Evolutionary conservation across 2,113 vertebrate species (phyloP).

Genomic region (Cyanistes caeruleus): DNA sequence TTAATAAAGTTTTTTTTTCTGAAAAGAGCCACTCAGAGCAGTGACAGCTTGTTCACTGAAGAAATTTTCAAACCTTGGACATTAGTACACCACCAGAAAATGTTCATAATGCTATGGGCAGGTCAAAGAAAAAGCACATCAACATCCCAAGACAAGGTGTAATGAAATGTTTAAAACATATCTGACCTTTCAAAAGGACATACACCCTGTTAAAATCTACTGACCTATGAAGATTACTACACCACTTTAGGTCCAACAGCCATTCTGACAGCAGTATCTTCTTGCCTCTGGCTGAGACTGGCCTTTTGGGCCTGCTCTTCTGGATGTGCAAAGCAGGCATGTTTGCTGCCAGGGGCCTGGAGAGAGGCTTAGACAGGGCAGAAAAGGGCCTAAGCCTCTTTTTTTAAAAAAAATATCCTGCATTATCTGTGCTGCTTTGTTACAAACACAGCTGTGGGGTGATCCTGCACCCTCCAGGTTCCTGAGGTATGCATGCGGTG

Average conservation of each 20-base stretch:
- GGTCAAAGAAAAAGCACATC: not conserved
- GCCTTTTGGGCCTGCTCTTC: conserved; percentile 37
- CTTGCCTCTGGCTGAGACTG: conserved; percentile 32
- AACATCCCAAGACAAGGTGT: not conserved
- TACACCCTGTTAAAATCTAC: conserved; percentile 33
- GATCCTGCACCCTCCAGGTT: not conserved
- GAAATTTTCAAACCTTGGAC: not conserved
- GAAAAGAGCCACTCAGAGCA: not conserved
- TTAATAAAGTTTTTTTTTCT: not conserved
- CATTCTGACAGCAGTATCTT: not conserved
- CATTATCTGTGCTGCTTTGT: not conserved
- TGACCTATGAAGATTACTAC: conserved; percentile 36
- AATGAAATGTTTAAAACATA: conserved; percentile 54
- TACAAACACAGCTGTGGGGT: not conserved
- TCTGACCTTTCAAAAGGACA: conserved; percentile 63
- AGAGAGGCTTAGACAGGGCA: not conserved
- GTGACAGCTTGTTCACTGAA: not conserved
- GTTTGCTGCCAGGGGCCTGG: not conserved
- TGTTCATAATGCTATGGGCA: not conserved
- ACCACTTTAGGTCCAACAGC: not conserved
- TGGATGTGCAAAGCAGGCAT: not conserved
- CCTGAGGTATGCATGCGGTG: not conserved
- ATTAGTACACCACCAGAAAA: not conserved
- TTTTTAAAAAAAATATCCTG: too few species aligned
- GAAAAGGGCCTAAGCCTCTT: not conserved